Conservation (phyloP, 2,797 vertebrate genomes). For the Limosa lapponica region DNA sequence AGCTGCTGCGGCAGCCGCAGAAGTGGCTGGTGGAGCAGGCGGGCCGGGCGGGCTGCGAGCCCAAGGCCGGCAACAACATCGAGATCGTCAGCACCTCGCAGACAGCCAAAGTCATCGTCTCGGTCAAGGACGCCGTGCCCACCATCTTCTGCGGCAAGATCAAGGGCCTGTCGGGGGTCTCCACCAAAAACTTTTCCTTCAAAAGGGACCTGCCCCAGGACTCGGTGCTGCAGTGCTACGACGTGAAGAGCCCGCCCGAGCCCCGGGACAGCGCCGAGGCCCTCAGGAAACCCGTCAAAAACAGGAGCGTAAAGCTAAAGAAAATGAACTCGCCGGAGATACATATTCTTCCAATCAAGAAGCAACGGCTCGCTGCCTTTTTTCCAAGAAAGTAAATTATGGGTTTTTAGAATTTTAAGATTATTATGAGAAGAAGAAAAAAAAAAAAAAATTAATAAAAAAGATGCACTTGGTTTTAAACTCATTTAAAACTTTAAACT, state of each 20-base stretch:
- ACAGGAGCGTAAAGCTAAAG: slow-evolving; percentile 95
- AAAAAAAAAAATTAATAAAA: slow-evolving; percentile 48
- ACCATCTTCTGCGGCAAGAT: slow-evolving; percentile 97
- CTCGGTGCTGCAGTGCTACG: slow-evolving; percentile 87
- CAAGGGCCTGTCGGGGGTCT: slow-evolving; percentile 95
- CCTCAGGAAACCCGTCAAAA: slow-evolving; percentile 92
- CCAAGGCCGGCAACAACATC: slow-evolving; percentile 82
- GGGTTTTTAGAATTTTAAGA: slow-evolving; percentile 80
- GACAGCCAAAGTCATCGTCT: slow-evolving; percentile 96
- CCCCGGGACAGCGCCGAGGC: slow-evolving; percentile 82
- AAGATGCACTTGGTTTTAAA: slow-evolving; percentile 82
- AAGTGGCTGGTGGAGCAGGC: slow-evolving; percentile 88
- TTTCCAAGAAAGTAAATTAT: slow-evolving; percentile 93
- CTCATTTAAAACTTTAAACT: slow-evolving; percentile 81
- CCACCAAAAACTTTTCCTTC: slow-evolving; percentile 99
- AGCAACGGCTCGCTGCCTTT: slow-evolving; percentile 95
- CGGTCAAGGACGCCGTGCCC: slow-evolving; percentile 94
- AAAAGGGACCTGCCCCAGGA: slow-evolving; percentile 90
- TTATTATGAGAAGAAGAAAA: slow-evolving; percentile 66
- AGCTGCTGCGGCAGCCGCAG: slow-evolving; percentile 87
- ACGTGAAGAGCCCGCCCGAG: slow-evolving; percentile 83
- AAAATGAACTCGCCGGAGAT: slow-evolving; percentile 99
- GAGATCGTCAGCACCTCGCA: slow-evolving; percentile 91
- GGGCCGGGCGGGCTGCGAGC: slow-evolving; percentile 68
- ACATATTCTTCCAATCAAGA: slow-evolving; percentile 98